Evolutionary conservation across 1,140 invertebrate species (phyloP), one percentile per base, ranked within the genome.

Genomic region (Fopius arisanus): DNA sequence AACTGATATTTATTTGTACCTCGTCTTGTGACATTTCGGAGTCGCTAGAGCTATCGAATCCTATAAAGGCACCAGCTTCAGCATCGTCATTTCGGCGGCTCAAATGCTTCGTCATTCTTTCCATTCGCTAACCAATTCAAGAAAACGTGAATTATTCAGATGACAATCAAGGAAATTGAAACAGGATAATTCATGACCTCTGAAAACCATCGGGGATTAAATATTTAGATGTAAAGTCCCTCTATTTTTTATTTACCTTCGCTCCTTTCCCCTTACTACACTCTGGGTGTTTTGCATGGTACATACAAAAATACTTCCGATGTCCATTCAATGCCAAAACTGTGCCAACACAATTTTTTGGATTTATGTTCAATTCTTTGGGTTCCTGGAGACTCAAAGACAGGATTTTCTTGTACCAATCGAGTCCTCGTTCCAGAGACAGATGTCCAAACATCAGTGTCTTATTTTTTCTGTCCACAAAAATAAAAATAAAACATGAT

Each of bases 221-320:
- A 37, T n/a, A n/a, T n/a, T n/a, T n/a, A 37, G 7, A 67, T 7
- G 4, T 16, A 5, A 3, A 26, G 16, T 9, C 26, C 37, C 65
- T 67, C 65, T 10, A n/a, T 1, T 43, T 69, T 29, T n/a, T 62
- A 70, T 66, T 71, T 81, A 91, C 90, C 86, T 91, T 92, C 5
- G 89, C 88, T 54, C 91, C 90, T 78, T 86, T 89, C 48, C 83
- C 86, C 79, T 87, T 86, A 23, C 77, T 86, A 68, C 83, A 84
- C 75, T 92, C 92, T 19, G 91, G 91, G 87, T 97, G 96, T 85
- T 97, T 98, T 37, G 97, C 96, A 88, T 99, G 97, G 88, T 98
- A 99, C 89, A 99, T 97, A 84, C 96, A 98, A 89, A 98, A 99
- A 88, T 99, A 99, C 88, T 97, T 97, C 63, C 97, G 90, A 86